These are phyloP conservation scores for Xestia ashworthii DNA, from an alignment of 2,888 invertebrate species.

Conservation along the genomic window DNA sequence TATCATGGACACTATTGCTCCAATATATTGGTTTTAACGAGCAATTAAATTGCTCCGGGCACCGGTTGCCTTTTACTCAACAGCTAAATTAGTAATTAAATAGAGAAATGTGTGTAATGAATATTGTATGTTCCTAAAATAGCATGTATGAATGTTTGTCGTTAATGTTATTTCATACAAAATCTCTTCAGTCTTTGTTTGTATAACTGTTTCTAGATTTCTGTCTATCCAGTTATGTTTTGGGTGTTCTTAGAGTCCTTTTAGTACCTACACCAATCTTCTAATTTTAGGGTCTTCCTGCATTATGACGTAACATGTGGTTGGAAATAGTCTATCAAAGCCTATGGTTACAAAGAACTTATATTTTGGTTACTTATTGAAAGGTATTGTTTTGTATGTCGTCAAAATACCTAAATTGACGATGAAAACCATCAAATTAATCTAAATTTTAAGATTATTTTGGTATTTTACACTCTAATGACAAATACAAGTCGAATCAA, in stretches of 20 bases:
- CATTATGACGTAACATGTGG: constrained; percentile 45
- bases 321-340: background rate
- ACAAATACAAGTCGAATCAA: background rate
- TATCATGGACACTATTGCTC: background rate
- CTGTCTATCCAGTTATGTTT: constrained; percentile 29
- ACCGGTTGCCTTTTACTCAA: constrained; percentile 6
- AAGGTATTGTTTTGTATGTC: background rate
- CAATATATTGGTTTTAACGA: background rate
- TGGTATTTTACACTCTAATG: background rate
- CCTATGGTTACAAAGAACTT: background rate
- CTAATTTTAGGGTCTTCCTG: constrained; percentile 39
- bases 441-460: background rate
- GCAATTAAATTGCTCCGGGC: background rate
- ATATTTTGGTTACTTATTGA: background rate
- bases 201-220: constrained; percentile 37
- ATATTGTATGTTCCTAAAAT: constrained; percentile 56
- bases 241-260: constrained; percentile 42
- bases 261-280: constrained; percentile 47
- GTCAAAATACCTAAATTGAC: background rate
- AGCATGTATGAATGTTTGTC: constrained; percentile 32
- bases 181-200: constrained; percentile 35
- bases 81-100: constrained; percentile 6
- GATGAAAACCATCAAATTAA: background rate
- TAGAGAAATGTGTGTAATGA: constrained; percentile 31
- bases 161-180: constrained; percentile 51